These are phyloP conservation scores for Marisa cornuarietis DNA, from an alignment of 1,140 invertebrate species.

Conservation along the genomic window DNA sequence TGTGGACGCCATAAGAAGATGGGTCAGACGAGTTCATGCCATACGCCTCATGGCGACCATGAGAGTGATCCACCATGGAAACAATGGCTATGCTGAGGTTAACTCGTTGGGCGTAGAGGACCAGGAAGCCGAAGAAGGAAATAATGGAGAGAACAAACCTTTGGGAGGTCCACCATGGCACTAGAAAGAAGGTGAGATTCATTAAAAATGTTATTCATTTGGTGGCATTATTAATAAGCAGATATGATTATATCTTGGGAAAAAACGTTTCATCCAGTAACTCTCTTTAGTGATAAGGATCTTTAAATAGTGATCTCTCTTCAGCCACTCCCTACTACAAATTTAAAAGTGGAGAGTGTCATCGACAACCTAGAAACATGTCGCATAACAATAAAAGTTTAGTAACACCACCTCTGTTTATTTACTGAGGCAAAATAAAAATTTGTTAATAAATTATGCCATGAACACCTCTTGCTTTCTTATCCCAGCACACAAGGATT, in stretches of 20 bases:
- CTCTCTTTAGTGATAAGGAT: neutral
- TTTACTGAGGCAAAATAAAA: too few relatives aligned
- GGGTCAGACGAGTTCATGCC: neutral
- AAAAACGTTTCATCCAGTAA: neutral
- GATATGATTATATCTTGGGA: neutral
- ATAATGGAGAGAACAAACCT: slow-evolving; percentile 47
- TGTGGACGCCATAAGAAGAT: neutral
- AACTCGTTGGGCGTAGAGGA: slow-evolving; percentile 70
- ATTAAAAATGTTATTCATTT: neutral
- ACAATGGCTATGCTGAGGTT: slow-evolving; percentile 91
- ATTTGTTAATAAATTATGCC: too few relatives aligned
- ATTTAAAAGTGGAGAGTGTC: too few relatives aligned
- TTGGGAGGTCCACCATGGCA: slow-evolving; percentile 60
- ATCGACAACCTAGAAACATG: too few relatives aligned
- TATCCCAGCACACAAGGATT: too few relatives aligned
- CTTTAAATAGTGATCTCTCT: neutral
- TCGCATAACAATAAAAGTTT: too few relatives aligned
- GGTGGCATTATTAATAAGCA: neutral
- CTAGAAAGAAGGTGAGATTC: slow-evolving; percentile 26
- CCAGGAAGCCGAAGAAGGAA: slow-evolving; percentile 56
- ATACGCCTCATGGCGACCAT: too few relatives aligned
- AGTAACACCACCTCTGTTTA: too few relatives aligned
- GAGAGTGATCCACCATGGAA: slow-evolving; percentile 74
- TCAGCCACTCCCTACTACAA: neutral
- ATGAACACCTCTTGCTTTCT: too few relatives aligned